Conservation (phyloP, 2,797 vertebrate genomes). For the Helostoma temminkii region DNA sequence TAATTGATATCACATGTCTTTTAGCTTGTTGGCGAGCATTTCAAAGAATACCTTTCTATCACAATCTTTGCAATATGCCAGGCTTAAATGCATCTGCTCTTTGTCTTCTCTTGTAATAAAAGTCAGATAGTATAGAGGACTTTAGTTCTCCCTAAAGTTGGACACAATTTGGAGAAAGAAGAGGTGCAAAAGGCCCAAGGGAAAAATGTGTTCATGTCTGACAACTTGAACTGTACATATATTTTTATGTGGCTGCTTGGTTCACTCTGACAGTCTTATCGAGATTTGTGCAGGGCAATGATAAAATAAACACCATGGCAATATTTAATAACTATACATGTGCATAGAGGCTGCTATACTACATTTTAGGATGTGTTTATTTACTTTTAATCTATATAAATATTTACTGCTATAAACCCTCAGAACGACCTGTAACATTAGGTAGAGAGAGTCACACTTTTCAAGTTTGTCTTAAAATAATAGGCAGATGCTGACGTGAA, state of each 20-base stretch:
- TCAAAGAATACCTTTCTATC: not conserved
- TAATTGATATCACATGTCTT: not conserved
- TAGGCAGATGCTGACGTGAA: too few species aligned
- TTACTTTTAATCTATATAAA: too few species aligned
- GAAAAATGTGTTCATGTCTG: not conserved
- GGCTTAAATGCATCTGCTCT: not conserved
- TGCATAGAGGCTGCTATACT: too few species aligned
- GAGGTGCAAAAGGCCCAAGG: not conserved
- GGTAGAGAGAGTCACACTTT: too few species aligned
- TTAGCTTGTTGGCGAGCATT: not conserved
- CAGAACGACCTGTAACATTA: too few species aligned
- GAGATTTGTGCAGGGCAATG: too few species aligned
- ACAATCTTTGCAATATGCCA: not conserved
- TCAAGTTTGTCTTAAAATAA: too few species aligned
- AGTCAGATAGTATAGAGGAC: not conserved
- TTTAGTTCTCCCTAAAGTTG: not conserved
- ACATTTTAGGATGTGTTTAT: too few species aligned
- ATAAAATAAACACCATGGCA: too few species aligned
- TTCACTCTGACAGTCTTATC: not conserved
- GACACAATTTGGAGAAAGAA: not conserved
- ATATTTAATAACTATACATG: too few species aligned
- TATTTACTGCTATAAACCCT: too few species aligned
- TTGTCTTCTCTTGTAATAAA: not conserved
- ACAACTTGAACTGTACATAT: not conserved
- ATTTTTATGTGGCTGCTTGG: not conserved